A percentile compares a stretch with the other conserved stretches of the same genome.
Conservation (phyloP, 2,888 invertebrate genomes). For the Heliconius ismenius region DNA sequence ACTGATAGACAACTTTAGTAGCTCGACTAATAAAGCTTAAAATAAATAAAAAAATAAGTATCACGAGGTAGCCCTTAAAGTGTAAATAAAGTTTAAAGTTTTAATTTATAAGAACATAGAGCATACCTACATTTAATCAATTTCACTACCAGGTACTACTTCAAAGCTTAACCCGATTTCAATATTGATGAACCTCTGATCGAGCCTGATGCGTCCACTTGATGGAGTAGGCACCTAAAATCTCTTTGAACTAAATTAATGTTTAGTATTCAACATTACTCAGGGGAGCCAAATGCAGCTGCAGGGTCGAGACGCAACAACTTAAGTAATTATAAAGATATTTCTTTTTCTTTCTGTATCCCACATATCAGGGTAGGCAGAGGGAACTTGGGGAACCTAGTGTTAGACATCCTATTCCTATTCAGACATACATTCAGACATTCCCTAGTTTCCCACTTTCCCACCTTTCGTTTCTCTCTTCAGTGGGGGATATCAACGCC, state of each 20-base stretch:
- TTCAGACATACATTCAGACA: too few species aligned
- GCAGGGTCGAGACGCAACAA: background rate
- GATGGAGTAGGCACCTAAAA: background rate
- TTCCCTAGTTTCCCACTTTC: too few species aligned
- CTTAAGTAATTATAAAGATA: background rate
- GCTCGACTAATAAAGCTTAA: too few species aligned
- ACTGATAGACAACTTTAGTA: too few species aligned
- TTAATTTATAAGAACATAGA: background rate
- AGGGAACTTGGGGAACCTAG: too few species aligned
- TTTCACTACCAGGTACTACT: background rate
- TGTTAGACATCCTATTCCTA: too few species aligned
- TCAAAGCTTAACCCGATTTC: background rate
- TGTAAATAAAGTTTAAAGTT: background rate
- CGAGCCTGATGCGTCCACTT: background rate
- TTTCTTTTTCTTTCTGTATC: background rate
- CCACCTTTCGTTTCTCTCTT: too few species aligned
- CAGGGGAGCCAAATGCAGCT: background rate
- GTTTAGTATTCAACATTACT: slow-evolving; percentile 2
- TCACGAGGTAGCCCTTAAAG: background rate
- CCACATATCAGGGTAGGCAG: too few species aligned
- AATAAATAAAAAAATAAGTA: background rate
- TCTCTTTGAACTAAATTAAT: background rate
- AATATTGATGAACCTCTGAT: background rate
- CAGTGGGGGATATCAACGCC: too few species aligned
- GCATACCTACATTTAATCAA: background rate